phyloP scores from a whole-genome alignment of 1,140 invertebrate genomes.

The Temnothorax longispinosus region DNA sequence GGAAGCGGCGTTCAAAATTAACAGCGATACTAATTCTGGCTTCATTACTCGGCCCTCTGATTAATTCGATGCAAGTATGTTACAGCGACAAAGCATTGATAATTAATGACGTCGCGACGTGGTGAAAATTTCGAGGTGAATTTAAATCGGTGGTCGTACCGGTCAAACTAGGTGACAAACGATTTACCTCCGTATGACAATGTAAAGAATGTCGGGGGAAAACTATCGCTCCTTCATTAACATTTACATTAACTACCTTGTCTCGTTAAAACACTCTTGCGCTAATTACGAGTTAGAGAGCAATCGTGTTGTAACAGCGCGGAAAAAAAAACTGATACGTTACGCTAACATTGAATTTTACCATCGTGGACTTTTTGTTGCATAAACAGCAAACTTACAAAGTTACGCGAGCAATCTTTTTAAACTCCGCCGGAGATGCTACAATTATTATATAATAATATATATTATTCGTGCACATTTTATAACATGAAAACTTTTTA shows the following conservation, averaged over 20 bases:
- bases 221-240: constrained; percentile 58
- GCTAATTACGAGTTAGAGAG: constrained; percentile 49
- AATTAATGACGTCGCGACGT: constrained; percentile 58
- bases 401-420: constrained; percentile 4
- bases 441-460: not conserved
- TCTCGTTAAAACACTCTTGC: constrained; percentile 38
- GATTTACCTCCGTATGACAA: constrained; percentile 33
- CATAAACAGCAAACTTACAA: constrained; percentile 7
- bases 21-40: constrained; percentile 43
- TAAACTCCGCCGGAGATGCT: not conserved
- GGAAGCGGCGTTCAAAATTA: constrained; percentile 12
- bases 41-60: constrained; percentile 35
- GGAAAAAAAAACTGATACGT: not conserved
- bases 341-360: constrained; percentile 31
- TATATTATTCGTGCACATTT: not conserved
- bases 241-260: constrained; percentile 35
- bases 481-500: not conserved
- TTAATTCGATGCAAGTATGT: constrained; percentile 56
- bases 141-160: constrained; percentile 52
- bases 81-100: constrained; percentile 15
- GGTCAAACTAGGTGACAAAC: constrained; percentile 58
- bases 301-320: constrained; percentile 31
- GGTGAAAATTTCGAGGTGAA: constrained; percentile 50
- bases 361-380: not conserved
- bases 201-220: constrained; percentile 38